Evolutionary conservation across 2,113 vertebrate species (phyloP).

Genomic region (Platycercus adscitus): DNA sequence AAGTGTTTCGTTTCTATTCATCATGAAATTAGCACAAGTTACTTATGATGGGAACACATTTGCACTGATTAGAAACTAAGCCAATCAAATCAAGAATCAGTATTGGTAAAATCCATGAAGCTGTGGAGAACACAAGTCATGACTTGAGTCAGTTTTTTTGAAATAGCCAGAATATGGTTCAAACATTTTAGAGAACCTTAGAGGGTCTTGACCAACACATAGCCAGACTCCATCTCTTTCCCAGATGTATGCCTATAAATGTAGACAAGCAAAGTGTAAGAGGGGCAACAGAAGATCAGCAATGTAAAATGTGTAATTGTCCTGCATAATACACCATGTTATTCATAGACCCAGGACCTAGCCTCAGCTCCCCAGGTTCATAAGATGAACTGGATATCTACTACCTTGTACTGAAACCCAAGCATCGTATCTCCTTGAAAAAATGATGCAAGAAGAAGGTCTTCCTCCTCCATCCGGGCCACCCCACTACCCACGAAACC

Average conservation of each 20-base stretch:
- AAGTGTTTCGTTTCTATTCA: background rate
- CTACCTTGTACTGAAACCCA: background rate
- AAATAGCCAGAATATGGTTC: background rate
- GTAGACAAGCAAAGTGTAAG: background rate
- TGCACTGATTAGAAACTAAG: background rate
- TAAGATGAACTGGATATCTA: background rate
- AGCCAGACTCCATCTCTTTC: background rate
- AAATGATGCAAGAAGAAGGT: background rate
- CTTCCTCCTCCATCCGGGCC: background rate
- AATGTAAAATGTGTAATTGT: background rate
- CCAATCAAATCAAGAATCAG: background rate
- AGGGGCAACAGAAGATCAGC: background rate
- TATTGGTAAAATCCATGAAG: background rate
- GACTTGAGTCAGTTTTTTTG: background rate
- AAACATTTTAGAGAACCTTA: background rate
- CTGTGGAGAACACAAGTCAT: background rate
- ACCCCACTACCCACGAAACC: background rate
- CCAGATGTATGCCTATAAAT: background rate
- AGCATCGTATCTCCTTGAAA: background rate
- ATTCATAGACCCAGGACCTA: background rate
- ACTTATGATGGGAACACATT: background rate
- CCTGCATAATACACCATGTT: fast-evolving
- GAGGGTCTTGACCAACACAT: background rate
- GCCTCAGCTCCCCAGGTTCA: background rate
- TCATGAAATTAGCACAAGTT: background rate